A percentile compares a stretch with the other conserved stretches of the same genome.
These are phyloP conservation scores for Philopedon plagiatum DNA, from an alignment of 2,888 invertebrate species.

Conservation along the genomic window DNA sequence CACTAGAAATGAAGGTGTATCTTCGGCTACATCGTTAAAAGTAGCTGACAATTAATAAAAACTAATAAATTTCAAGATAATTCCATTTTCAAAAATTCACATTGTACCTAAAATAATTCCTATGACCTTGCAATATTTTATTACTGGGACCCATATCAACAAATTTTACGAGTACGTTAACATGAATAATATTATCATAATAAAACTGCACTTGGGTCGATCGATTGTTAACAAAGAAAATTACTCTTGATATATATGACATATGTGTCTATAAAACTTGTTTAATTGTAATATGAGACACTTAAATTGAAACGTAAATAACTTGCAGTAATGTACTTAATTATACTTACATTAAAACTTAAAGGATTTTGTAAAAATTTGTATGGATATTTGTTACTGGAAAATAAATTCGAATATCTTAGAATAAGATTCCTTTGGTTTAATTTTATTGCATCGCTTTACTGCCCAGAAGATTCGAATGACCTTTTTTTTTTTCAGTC, in stretches of 20 bases:
- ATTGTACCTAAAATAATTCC: conserved; percentile 20
- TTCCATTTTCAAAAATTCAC: background rate
- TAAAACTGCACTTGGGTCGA: conserved; percentile 36
- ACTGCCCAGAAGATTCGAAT: too few species aligned
- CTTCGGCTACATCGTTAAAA: too few species aligned
- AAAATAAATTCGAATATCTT: too few species aligned
- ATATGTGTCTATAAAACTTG: conserved; percentile 18
- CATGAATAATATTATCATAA: conserved; percentile 33
- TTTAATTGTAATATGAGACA: conserved; percentile 16
- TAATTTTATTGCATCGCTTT: too few species aligned
- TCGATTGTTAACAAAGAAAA: conserved; percentile 27
- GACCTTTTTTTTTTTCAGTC: too few species aligned
- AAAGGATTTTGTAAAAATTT: too few species aligned
- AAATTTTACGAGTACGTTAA: conserved; percentile 42
- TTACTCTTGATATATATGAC: conserved; percentile 7
- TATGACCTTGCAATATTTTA: conserved; percentile 27
- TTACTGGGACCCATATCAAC: conserved; percentile 14
- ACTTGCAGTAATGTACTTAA: background rate
- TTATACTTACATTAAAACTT: background rate
- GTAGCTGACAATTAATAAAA: too few species aligned
- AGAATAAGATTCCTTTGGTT: too few species aligned
- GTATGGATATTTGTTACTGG: too few species aligned
- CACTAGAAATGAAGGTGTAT: too few species aligned
- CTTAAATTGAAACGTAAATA: conserved; percentile 3
- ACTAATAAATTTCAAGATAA: background rate